Base-by-base conservation (phyloP, 2,113 vertebrate genomes). In the Dolichallabes microphthalmus region DNA sequence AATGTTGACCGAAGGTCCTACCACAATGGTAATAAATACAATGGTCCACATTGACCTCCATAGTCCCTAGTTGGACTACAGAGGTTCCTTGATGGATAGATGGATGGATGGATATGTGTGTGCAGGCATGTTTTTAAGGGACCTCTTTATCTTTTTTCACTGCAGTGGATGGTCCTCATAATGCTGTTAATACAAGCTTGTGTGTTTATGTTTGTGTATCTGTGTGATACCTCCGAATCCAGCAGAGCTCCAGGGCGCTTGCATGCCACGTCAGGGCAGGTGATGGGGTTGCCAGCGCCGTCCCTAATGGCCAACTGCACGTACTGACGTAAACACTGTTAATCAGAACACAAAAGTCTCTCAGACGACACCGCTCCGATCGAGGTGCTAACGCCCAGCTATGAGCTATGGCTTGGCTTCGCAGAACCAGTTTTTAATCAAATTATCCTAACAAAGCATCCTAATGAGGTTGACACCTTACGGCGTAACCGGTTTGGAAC, bases 261-360 rank as follows among this genome's bases (percentile, higher is more conserved):
- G 91, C 98, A 98, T 69, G 95, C 92, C 94, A 95, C 95, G 91
- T 97, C 98, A 50, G 98, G 97, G 87, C 98, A 99, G 22, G 96
- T 97, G 93, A 99, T 95, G 68, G 97, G 94, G 84, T 96, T 94
- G 25, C 98, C 98, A 82, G 96, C 97, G 2, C 97, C 97, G 87
- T 97, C 97, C 89, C 92, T 94, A 89, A 99, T 95, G 78, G 96
- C 94, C 90, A 98, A 89, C 90, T 95, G 92, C 85, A 96, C 94
- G 78, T 99, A 99, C 89, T 97, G 96, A 90, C 94, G 95, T 90
- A 99, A 94, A 93, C 98, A 99, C 98, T 99, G 90, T 89, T 83
- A 87, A 52, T 87, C 50, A 58, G 64, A 69, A 60, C 22, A 77
- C 50, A 88, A 45, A 35, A 60, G 32, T 45, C 32, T 45, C 68